A percentile compares a stretch with the other conserved stretches of the same genome.
phyloP scores from a whole-genome alignment of 2,797 vertebrate species.

The Molossus alvarezi region DNA sequence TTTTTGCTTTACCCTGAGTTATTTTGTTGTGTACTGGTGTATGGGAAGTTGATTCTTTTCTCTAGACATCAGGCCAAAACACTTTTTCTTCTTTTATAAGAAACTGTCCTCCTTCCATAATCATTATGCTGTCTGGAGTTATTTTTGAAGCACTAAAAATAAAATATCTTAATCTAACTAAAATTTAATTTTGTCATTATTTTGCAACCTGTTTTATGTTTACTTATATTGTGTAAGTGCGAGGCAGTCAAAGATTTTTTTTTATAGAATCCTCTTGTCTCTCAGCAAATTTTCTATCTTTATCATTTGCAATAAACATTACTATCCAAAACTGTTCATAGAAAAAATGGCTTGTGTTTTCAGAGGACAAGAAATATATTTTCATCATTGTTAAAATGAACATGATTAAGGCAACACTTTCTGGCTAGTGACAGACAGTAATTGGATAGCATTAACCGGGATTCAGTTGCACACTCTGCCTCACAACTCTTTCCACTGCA shows the following conservation, averaged over 20 bases:
- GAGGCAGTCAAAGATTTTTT: background rate
- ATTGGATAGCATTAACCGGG: slow-evolving; percentile 57
- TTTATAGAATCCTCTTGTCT: slow-evolving; percentile 1
- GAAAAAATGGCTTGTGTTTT: background rate
- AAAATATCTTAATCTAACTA: slow-evolving; percentile 42
- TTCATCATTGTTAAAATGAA: slow-evolving; percentile 57
- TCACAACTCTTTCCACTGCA: slow-evolving; percentile 1
- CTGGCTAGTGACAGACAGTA: slow-evolving; percentile 61
- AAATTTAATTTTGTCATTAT: slow-evolving; percentile 30
- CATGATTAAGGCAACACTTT: slow-evolving; percentile 37
- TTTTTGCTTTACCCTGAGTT: slow-evolving; percentile 75
- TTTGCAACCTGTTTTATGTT: slow-evolving; percentile 22
- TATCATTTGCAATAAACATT: slow-evolving; percentile 40
- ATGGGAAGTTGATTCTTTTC: slow-evolving; percentile 9
- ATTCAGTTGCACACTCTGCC: background rate
- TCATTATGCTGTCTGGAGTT: background rate
- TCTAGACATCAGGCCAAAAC: background rate
- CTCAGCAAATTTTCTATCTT: slow-evolving; percentile 41
- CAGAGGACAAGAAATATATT: slow-evolving; percentile 58
- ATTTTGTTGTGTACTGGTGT: slow-evolving; percentile 67
- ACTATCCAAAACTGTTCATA: background rate
- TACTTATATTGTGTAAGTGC: background rate
- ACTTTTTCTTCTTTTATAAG: slow-evolving; percentile 18
- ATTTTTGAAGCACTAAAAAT: slow-evolving; percentile 45
- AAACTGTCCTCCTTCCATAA: background rate